Evolutionary conservation across 2,888 invertebrate genomes (phyloP).

Genomic region (Eledone cirrhosa): DNA sequence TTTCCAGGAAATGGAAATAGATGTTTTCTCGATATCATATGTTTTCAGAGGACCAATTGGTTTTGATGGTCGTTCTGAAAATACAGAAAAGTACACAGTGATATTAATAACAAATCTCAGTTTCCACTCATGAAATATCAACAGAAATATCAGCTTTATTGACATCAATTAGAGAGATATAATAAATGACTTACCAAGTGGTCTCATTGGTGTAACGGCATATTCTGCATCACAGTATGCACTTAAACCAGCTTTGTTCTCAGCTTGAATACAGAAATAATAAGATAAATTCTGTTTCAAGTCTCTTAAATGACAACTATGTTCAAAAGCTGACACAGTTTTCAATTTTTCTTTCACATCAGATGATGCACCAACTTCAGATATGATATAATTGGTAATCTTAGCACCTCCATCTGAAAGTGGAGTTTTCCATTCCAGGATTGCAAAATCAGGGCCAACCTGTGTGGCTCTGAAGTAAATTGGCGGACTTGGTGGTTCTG

Average conservation of each 20-base stretch:
- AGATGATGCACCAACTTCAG: slow-evolving; percentile 37
- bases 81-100: background rate
- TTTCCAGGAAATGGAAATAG: slow-evolving; percentile 65
- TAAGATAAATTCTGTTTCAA: slow-evolving; percentile 7
- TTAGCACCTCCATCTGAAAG: slow-evolving; percentile 48
- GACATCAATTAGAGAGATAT: background rate
- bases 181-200: slow-evolving; percentile 1
- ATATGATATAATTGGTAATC: slow-evolving; percentile 47
- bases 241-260: slow-evolving; percentile 7
- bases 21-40: slow-evolving; percentile 41
- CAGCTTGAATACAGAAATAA: slow-evolving; percentile 14
- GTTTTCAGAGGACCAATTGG: slow-evolving; percentile 47
- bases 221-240: slow-evolving; percentile 10
- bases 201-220: background rate
- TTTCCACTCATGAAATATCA: too few relatives aligned
- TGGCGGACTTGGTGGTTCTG: slow-evolving; percentile 44
- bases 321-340: slow-evolving; percentile 4
- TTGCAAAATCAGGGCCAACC: slow-evolving; percentile 43
- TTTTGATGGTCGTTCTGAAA: slow-evolving; percentile 42
- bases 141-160: too few relatives aligned
- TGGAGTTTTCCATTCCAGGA: slow-evolving; percentile 50
- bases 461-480: slow-evolving; percentile 41
- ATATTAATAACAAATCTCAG: too few relatives aligned
- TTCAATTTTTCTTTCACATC: slow-evolving; percentile 61
- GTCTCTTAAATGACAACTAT: background rate